Percentiles rank a stretch among this genome's conserved stretches.
Conservation (phyloP, 2,888 invertebrate species). For the Sarcophaga caerulescens region DNA sequence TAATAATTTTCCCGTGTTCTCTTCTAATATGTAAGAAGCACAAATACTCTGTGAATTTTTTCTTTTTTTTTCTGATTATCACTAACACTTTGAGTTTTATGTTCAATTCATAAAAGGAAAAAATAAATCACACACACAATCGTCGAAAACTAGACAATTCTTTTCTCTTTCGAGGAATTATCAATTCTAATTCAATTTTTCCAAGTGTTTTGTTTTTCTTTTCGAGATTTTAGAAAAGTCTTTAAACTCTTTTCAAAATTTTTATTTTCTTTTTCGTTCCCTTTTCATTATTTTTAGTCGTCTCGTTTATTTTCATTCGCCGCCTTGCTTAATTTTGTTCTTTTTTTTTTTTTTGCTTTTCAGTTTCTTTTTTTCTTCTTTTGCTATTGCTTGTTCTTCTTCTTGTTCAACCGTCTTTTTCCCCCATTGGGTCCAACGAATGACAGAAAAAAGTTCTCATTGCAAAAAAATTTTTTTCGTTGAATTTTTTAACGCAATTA, state of each 20-base stretch:
- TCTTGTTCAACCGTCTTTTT: constrained; percentile 55
- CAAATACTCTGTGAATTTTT: too few relatives aligned
- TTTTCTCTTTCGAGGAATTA: constrained; percentile 17
- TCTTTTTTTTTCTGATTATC: constrained; percentile 6
- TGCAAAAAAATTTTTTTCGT: constrained; percentile 73
- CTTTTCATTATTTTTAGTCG: constrained; percentile 34
- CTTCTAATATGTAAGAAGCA: too few relatives aligned
- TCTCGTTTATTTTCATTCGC: constrained; percentile 56
- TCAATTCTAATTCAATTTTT: constrained; percentile 23
- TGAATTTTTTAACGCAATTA: constrained; percentile 21
- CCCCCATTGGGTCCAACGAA: constrained; percentile 43
- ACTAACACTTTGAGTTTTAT: constrained; percentile 53
- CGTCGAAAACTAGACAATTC: constrained; percentile 17
- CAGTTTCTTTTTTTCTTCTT: constrained; percentile 40
- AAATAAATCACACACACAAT: not conserved
- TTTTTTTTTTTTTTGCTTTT: constrained; percentile 48
- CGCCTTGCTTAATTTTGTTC: constrained; percentile 59
- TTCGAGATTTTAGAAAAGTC: not conserved
- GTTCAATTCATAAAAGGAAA: constrained; percentile 22
- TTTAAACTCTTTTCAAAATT: constrained; percentile 28
- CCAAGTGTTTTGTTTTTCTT: constrained; percentile 12
- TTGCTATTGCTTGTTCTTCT: constrained; percentile 71
- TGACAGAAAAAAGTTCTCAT: constrained; percentile 71
- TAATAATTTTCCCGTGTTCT: not conserved
- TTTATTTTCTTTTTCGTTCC: constrained; percentile 28